Evolutionary conservation across 2,113 vertebrate species (phyloP).

Genomic region (Lanius ludovicianus): DNA sequence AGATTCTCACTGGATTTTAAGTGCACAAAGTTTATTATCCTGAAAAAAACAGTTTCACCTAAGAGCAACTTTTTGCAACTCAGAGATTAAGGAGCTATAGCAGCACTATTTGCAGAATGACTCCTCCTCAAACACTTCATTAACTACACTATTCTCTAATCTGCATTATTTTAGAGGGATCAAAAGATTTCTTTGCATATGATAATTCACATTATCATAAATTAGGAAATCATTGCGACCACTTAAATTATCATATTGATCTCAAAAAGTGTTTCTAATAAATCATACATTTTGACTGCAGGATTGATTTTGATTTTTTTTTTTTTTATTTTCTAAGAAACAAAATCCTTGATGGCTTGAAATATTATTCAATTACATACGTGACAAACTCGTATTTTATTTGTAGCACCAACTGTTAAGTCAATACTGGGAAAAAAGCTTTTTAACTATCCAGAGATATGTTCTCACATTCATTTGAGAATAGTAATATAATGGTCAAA

Average conservation of each 20-base stretch:
- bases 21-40: background rate
- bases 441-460: slow-evolving; percentile 46
- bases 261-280: background rate
- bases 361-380: slow-evolving; percentile 28
- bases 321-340: slow-evolving; percentile 20
- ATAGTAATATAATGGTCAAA: slow-evolving; percentile 60
- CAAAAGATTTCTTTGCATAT: slow-evolving; percentile 24
- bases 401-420: background rate
- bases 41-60: background rate
- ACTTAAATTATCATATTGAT: slow-evolving; percentile 17
- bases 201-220: slow-evolving; percentile 15
- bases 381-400: background rate
- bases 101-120: slow-evolving; percentile 29
- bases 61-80: background rate
- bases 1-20: background rate
- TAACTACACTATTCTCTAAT: slow-evolving; percentile 21
- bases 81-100: slow-evolving; percentile 13
- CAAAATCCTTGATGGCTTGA: slow-evolving; percentile 23
- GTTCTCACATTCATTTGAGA: slow-evolving; percentile 53
- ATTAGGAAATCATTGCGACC: slow-evolving; percentile 26
- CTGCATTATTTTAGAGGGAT: slow-evolving; percentile 14
- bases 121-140: slow-evolving; percentile 43
- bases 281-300: background rate
- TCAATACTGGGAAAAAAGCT: slow-evolving; percentile 1
- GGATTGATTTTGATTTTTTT: background rate